Evolutionary conservation across 2,797 vertebrate genomes (phyloP).

Genomic region (Sarcophilus harrisii): DNA sequence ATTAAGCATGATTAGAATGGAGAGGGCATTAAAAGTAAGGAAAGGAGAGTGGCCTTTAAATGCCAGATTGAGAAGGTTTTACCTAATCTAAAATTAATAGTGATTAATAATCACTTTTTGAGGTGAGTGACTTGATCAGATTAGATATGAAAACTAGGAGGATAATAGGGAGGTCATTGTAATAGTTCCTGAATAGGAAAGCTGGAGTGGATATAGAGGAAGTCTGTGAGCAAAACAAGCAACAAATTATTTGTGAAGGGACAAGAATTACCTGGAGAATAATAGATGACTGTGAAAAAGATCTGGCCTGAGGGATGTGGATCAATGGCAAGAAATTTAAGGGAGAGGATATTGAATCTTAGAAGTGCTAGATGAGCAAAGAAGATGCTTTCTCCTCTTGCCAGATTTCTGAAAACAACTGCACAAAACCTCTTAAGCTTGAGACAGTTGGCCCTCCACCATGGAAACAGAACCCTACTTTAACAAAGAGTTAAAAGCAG

Average conservation of each 20-base stretch:
- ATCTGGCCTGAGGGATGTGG: neutral
- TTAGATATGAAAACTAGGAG: neutral
- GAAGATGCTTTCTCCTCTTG: neutral
- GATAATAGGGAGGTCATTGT: neutral
- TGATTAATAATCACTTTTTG: neutral
- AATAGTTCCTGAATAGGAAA: neutral
- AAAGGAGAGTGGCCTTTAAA: neutral
- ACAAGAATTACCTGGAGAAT: neutral
- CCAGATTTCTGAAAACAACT: neutral
- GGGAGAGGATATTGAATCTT: neutral
- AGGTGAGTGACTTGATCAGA: neutral
- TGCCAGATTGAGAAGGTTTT: neutral
- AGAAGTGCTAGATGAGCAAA: neutral
- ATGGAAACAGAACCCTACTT: too few species aligned
- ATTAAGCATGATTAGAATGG: neutral
- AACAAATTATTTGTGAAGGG: neutral
- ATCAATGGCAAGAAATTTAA: neutral
- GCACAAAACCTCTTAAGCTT: too few species aligned
- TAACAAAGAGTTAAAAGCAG: too few species aligned
- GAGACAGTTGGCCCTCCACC: too few species aligned
- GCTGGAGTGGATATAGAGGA: neutral
- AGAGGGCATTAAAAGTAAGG: neutral
- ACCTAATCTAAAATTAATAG: neutral
- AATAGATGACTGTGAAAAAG: neutral
- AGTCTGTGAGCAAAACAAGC: neutral